A percentile compares a stretch with the other conserved stretches of the same genome.
Conservation (phyloP, 2,888 invertebrate genomes). For the Periphyllus acericola region DNA sequence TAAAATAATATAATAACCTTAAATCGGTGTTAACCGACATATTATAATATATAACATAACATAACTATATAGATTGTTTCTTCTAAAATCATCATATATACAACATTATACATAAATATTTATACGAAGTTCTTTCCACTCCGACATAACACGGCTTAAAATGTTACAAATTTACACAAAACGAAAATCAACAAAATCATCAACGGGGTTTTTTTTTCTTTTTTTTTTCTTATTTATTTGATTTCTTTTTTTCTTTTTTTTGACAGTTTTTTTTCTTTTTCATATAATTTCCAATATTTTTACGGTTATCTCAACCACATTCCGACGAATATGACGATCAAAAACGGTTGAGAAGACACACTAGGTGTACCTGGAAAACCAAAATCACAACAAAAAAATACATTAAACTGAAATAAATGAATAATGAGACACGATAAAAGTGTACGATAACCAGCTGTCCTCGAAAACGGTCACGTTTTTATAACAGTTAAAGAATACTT, state of each 20-base stretch:
- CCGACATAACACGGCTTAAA: slow-evolving; percentile 32
- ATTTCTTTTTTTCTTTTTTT: background rate
- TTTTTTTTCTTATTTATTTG: background rate
- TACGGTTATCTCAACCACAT: slow-evolving; percentile 42
- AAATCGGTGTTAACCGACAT: slow-evolving; percentile 26
- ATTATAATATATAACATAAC: background rate
- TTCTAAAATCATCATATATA: background rate
- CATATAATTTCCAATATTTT: background rate
- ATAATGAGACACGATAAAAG: background rate
- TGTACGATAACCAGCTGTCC: background rate
- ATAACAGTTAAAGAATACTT: too few species aligned
- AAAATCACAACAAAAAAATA: background rate
- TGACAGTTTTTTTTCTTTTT: slow-evolving; percentile 16
- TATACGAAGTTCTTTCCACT: slow-evolving; percentile 5
- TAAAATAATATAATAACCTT: background rate
- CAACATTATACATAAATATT: slow-evolving; percentile 28
- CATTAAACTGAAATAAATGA: background rate
- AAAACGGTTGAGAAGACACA: background rate
- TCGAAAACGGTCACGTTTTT: too few species aligned
- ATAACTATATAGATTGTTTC: background rate
- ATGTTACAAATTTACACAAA: slow-evolving; percentile 50
- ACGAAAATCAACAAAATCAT: slow-evolving; percentile 36
- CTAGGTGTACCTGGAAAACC: slow-evolving; percentile 17
- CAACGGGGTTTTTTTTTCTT: background rate
- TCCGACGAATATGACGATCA: background rate